These are phyloP conservation scores for Aphaenogaster ashmeadi DNA, from an alignment of 1,140 invertebrate species.

Conservation along the genomic window DNA sequence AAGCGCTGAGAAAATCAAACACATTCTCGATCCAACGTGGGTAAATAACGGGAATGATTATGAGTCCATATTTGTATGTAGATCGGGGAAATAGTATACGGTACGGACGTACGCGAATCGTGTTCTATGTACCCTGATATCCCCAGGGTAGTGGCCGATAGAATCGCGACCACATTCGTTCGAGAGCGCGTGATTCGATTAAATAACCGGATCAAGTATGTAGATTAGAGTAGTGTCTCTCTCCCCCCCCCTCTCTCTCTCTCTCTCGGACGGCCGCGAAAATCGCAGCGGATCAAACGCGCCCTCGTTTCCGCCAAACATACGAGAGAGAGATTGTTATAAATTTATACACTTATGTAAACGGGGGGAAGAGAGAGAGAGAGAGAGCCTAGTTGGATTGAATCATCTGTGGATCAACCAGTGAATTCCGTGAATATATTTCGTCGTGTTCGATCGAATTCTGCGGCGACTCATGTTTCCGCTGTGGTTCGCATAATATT, in stretches of 20 bases:
- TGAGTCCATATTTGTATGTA: constrained; percentile 57
- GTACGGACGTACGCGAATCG: not conserved
- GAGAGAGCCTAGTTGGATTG: constrained; percentile 8
- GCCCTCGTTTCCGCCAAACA: not conserved
- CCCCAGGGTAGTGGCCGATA: constrained; percentile 42
- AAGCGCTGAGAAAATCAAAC: constrained; percentile 40
- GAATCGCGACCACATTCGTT: constrained; percentile 55
- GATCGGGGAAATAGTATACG: constrained; percentile 46
- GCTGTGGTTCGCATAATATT: constrained; percentile 39
- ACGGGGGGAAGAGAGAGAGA: not conserved
- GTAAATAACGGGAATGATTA: constrained; percentile 64
- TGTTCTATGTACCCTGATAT: constrained; percentile 42
- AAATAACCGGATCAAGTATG: constrained; percentile 63
- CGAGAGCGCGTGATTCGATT: constrained; percentile 58
- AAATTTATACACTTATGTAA: constrained; percentile 58
- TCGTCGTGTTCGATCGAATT: constrained; percentile 35
- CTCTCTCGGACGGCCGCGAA: not conserved
- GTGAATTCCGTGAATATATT: constrained; percentile 15
- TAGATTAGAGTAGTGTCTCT: constrained; percentile 49
- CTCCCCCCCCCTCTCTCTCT: not conserved
- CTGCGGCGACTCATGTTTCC: constrained; percentile 32
- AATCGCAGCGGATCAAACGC: constrained; percentile 29
- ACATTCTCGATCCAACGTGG: constrained; percentile 27
- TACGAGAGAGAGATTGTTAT: constrained; percentile 26
- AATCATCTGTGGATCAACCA: constrained; percentile 41